These are phyloP conservation scores for Leptinotarsa texana DNA, from an alignment of 1,140 invertebrate genomes.

Conservation along the genomic window DNA sequence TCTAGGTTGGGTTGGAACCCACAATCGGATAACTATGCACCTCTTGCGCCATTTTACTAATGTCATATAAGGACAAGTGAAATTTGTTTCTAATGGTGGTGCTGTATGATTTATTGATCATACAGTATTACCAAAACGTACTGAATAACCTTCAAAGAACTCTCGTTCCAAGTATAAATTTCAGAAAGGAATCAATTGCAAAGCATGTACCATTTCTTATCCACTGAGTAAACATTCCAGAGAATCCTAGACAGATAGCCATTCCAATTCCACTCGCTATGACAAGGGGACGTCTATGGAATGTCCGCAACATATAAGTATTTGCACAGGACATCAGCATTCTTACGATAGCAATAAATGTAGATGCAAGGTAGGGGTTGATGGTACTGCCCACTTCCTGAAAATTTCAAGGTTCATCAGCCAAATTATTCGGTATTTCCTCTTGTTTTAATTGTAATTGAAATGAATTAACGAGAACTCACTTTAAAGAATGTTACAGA, in stretches of 20 bases:
- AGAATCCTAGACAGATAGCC: constrained; percentile 59
- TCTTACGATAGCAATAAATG: constrained; percentile 67
- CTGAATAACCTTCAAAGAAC: too few relatives aligned
- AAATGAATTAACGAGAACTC: constrained; percentile 31
- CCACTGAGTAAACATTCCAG: constrained; percentile 58
- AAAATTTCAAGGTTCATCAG: constrained; percentile 34
- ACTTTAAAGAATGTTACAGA: constrained; percentile 67
- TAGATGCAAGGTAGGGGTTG: constrained; percentile 61
- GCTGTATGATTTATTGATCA: too few relatives aligned
- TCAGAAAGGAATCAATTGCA: background rate
- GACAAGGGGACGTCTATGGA: constrained; percentile 58
- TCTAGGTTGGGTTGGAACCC: too few relatives aligned
- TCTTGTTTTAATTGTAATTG: background rate
- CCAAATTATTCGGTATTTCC: too few relatives aligned
- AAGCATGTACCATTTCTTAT: constrained; percentile 48
- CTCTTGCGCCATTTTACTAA: too few relatives aligned
- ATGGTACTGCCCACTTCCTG: constrained; percentile 59
- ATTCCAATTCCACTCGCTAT: constrained; percentile 60
- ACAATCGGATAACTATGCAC: too few relatives aligned
- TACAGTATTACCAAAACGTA: too few relatives aligned
- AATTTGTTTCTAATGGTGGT: too few relatives aligned
- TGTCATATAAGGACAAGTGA: too few relatives aligned
- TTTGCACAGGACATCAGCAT: constrained; percentile 65
- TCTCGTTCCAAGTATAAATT: background rate
- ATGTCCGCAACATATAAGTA: constrained; percentile 59